These are phyloP conservation scores for Drosophila prostipennis DNA, from an alignment of 2,888 invertebrate genomes.

Conservation along the genomic window DNA sequence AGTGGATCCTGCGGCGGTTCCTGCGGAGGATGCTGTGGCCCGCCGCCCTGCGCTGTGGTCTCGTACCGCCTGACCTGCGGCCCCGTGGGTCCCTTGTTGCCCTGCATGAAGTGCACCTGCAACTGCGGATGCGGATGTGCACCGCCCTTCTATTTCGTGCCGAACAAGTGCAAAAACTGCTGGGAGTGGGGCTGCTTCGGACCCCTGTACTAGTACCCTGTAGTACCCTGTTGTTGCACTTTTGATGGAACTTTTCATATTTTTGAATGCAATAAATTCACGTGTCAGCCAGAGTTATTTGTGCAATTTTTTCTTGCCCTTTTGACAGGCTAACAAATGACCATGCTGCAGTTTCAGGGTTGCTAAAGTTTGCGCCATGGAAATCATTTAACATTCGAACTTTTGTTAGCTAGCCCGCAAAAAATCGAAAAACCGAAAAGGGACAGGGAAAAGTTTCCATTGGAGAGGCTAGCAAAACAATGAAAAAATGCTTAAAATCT, in stretches of 20 bases:
- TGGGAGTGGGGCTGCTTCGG: conserved; percentile 69
- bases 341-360: conserved; percentile 30
- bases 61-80: conserved; percentile 65
- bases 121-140: conserved; percentile 35
- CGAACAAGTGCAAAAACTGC: conserved; percentile 59
- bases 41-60: conserved; percentile 58
- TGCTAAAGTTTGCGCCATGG: conserved; percentile 43
- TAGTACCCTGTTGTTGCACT: conserved; percentile 26
- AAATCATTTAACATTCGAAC: conserved; percentile 59
- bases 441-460: conserved; percentile 22
- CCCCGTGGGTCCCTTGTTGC: conserved; percentile 62
- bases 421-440: conserved; percentile 1
- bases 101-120: conserved; percentile 35
- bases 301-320: conserved; percentile 5
- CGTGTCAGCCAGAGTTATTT: conserved; percentile 42
- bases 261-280: conserved; percentile 67
- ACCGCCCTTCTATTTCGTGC: conserved; percentile 63
- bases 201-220: conserved; percentile 57
- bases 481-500: conserved; percentile 30
- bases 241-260: conserved; percentile 47
- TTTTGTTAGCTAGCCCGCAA: conserved; percentile 31
- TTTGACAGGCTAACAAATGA: conserved; percentile 53
- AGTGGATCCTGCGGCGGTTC: conserved; percentile 57
- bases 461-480: conserved; percentile 42
- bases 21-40: conserved; percentile 47